phyloP scores from a whole-genome alignment of 2,888 invertebrate species.

The Ametastegia equiseti region DNA sequence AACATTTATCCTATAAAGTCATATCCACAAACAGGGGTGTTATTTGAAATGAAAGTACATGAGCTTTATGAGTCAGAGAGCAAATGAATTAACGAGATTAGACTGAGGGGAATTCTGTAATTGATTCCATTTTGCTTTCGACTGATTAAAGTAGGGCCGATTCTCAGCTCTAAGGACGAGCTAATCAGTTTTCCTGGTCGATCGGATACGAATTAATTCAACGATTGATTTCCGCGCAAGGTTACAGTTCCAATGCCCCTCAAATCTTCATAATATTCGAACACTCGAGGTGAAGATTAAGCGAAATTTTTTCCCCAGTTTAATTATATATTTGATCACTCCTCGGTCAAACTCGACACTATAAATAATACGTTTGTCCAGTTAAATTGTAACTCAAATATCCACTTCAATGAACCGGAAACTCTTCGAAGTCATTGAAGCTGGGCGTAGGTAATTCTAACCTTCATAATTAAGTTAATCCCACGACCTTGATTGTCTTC shows the following conservation, averaged over 20 bases:
- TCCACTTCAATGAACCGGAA: slow-evolving; percentile 13
- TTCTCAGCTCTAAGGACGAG: neutral
- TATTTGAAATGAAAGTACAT: neutral
- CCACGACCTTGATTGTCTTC: neutral
- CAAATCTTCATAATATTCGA: neutral
- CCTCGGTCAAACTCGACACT: neutral
- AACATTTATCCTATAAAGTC: neutral
- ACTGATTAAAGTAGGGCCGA: neutral
- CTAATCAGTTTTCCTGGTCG: neutral
- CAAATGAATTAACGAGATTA: neutral
- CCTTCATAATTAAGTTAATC: slow-evolving; percentile 24
- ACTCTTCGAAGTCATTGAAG: neutral
- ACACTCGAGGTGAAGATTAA: neutral
- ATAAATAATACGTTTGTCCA: slow-evolving; percentile 28
- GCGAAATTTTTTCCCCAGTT: neutral
- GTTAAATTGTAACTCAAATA: slow-evolving; percentile 22
- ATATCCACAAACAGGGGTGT: neutral
- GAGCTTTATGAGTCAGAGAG: neutral
- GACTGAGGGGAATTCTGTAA: neutral
- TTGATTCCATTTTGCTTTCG: slow-evolving; percentile 5
- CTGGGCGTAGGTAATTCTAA: slow-evolving; percentile 12
- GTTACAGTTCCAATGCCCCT: neutral
- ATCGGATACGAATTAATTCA: neutral
- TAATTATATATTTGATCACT: neutral
- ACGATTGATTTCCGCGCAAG: neutral